Conservation (phyloP, 2,888 invertebrate genomes). For the Tortricodes alternella region DNA sequence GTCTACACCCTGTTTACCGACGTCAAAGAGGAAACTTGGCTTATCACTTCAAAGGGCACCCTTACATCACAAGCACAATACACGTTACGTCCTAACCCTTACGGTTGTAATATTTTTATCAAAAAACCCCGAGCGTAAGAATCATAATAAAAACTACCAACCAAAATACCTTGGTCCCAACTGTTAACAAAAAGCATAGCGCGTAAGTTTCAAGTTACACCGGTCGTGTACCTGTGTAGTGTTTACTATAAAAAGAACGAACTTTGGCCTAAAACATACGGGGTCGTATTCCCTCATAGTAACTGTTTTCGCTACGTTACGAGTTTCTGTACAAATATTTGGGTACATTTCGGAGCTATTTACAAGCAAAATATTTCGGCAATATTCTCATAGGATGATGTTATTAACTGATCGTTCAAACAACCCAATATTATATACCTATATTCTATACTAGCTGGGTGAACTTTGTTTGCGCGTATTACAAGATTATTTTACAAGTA, state of each 20-base stretch:
- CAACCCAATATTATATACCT: too few relatives aligned
- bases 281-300: constrained; percentile 17
- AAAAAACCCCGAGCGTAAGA: constrained; percentile 26
- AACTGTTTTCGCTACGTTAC: constrained; percentile 10
- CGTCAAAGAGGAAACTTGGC: constrained; percentile 17
- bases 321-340: constrained; percentile 18
- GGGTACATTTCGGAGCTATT: background rate
- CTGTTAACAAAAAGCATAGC: background rate
- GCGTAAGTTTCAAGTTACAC: background rate
- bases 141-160: constrained; percentile 27
- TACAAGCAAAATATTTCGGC: background rate
- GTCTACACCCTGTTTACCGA: constrained; percentile 32
- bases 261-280: constrained; percentile 15
- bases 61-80: constrained; percentile 28
- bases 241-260: constrained; percentile 11
- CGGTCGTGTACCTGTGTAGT: constrained; percentile 4
- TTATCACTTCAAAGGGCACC: constrained; percentile 30
- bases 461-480: too few relatives aligned
- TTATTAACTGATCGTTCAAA: too few relatives aligned
- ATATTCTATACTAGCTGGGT: too few relatives aligned
- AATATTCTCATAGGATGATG: too few relatives aligned
- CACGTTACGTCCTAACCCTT: constrained; percentile 29
- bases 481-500: too few relatives aligned
- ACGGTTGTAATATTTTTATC: constrained; percentile 30
- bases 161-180: background rate